These are phyloP conservation scores for Drosophila tsacasi DNA, from an alignment of 1,140 invertebrate genomes.

Conservation along the genomic window DNA sequence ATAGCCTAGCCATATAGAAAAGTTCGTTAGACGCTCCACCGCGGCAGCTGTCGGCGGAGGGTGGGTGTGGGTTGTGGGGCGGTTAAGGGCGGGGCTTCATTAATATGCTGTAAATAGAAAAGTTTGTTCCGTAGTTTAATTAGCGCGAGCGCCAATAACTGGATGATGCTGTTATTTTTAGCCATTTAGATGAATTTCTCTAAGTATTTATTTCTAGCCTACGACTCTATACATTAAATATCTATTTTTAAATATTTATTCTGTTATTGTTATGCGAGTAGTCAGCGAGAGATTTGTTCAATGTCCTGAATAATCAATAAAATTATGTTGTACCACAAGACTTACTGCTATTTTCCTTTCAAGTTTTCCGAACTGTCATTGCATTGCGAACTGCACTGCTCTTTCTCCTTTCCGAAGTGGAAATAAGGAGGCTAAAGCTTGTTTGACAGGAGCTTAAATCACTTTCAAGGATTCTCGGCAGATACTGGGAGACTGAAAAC, in stretches of 20 bases:
- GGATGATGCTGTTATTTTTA: slow-evolving; percentile 65
- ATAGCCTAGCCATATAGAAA: slow-evolving; percentile 71
- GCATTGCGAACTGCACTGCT: not conserved
- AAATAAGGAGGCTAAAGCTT: not conserved
- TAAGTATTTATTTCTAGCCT: slow-evolving; percentile 65
- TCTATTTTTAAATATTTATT: slow-evolving; percentile 48
- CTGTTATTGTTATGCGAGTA: slow-evolving; percentile 65
- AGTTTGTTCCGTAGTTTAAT: slow-evolving; percentile 74
- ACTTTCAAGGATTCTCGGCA: not conserved
- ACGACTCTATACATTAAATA: slow-evolving; percentile 21
- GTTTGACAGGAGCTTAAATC: not conserved
- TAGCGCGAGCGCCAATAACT: slow-evolving; percentile 37
- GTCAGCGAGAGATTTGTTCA: slow-evolving; percentile 56
- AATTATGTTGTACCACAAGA: slow-evolving; percentile 42
- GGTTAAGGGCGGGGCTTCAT: slow-evolving; percentile 40
- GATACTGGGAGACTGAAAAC: slow-evolving; percentile 1
- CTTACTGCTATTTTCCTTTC: not conserved
- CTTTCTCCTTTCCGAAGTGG: not conserved
- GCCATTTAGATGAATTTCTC: slow-evolving; percentile 71
- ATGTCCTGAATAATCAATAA: slow-evolving; percentile 61
- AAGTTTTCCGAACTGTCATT: not conserved
- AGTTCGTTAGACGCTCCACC: slow-evolving; percentile 39
- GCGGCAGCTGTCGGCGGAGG: slow-evolving; percentile 45
- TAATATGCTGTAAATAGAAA: slow-evolving; percentile 74
- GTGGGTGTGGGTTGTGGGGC: slow-evolving; percentile 4